Conservation (phyloP, 1,140 invertebrate species). For the Homalodisca vitripennis region DNA sequence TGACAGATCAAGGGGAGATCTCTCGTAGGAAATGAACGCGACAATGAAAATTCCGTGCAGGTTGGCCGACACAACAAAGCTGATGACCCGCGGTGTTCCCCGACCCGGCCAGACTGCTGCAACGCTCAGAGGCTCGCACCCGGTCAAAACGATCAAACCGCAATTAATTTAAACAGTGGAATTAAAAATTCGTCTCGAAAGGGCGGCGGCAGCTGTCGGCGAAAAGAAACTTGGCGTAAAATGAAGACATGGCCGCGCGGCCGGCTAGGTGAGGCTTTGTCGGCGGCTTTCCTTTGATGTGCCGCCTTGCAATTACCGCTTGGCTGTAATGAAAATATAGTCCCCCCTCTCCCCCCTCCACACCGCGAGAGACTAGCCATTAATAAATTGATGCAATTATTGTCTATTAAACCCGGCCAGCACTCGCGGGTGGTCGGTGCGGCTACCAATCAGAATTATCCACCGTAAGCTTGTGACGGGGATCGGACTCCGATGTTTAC, state of each 20-base stretch:
- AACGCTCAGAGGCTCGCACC: neutral
- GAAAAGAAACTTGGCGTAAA: constrained; percentile 21
- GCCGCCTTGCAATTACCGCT: constrained; percentile 12
- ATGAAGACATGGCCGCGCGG: constrained; percentile 19
- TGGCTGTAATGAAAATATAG: constrained; percentile 25
- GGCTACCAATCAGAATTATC: too few relatives aligned
- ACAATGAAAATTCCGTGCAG: too few relatives aligned
- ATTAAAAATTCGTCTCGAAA: neutral
- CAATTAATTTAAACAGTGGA: neutral
- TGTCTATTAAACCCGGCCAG: constrained; percentile 11
- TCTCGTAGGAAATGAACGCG: too few relatives aligned
- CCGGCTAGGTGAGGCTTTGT: neutral
- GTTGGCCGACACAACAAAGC: neutral
- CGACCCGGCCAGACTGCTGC: neutral
- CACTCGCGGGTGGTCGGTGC: neutral
- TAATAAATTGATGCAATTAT: constrained; percentile 27
- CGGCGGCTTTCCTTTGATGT: constrained; percentile 7
- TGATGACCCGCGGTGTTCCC: neutral
- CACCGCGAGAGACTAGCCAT: neutral
- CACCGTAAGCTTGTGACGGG: too few relatives aligned
- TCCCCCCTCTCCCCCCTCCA: neutral
- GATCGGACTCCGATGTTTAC: too few relatives aligned
- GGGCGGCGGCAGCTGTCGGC: neutral
- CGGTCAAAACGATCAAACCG: neutral
- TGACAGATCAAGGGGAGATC: too few relatives aligned